Conservation (phyloP, 2,888 invertebrate genomes). For the Megamerina dolium region DNA sequence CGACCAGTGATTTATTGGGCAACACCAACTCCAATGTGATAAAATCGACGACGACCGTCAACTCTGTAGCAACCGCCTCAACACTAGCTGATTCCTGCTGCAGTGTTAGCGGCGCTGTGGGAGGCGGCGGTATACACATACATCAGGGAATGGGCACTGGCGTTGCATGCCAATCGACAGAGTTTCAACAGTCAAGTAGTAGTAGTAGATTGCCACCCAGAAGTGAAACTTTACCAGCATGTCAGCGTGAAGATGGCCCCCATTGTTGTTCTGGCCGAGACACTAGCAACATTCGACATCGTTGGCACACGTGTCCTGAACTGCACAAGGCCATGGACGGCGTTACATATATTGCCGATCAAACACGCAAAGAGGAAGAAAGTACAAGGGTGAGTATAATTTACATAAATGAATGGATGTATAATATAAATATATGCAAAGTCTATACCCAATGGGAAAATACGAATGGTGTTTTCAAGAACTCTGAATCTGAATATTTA, state of each 20-base stretch:
- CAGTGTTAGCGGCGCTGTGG: no score
- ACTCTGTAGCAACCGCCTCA: constrained; percentile 44
- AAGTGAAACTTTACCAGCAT: constrained; percentile 33
- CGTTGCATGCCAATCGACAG: constrained; percentile 38
- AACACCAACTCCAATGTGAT: constrained; percentile 45
- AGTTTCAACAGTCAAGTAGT: constrained; percentile 31
- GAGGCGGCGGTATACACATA: constrained; percentile 37
- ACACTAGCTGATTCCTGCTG: constrained; percentile 46
- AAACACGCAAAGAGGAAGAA: constrained; percentile 86
- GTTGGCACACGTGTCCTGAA: constrained; percentile 88
- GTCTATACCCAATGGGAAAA: no score
- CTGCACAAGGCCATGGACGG: constrained; percentile 89
- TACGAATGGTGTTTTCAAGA: no score
- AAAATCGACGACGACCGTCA: constrained; percentile 47
- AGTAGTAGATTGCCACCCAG: constrained; percentile 15
- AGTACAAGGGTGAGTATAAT: constrained; percentile 72
- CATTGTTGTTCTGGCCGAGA: constrained; percentile 53
- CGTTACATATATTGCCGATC: constrained; percentile 86
- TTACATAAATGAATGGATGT: no score
- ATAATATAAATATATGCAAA: no score
- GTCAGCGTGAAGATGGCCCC: constrained; percentile 49
- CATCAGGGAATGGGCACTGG: constrained; percentile 42
- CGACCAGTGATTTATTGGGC: constrained; percentile 46
- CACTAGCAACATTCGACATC: constrained; percentile 56
- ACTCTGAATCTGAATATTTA: no score